Evolutionary conservation across 2,797 vertebrate species (phyloP).

Genomic region (Xiphorhynchus erythropygius): DNA sequence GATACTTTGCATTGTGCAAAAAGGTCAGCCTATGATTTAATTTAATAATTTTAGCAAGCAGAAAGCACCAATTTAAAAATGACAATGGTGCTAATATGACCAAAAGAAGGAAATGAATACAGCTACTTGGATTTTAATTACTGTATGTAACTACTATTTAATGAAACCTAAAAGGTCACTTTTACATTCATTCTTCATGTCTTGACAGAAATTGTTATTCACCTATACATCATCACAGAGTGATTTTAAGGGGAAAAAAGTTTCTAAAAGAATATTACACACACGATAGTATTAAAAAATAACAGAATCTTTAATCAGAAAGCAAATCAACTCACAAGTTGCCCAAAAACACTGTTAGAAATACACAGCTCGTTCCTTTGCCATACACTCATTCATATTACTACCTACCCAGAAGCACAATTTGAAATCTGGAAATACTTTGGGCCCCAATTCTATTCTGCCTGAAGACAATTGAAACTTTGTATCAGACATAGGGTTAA

Average conservation of each 20-base stretch:
- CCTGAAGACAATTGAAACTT: neutral
- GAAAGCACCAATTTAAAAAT: neutral
- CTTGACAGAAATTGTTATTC: neutral
- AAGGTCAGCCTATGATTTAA: neutral
- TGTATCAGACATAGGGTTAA: neutral
- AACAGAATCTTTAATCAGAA: neutral
- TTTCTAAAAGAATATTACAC: neutral
- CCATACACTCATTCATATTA: neutral
- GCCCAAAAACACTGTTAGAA: neutral
- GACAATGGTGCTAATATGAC: neutral
- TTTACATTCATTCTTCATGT: neutral
- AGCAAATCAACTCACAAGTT: neutral
- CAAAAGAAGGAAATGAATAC: neutral
- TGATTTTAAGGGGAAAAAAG: neutral
- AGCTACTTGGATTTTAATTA: neutral
- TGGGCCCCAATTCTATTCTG: neutral
- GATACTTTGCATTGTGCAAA: neutral
- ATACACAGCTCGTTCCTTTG: neutral
- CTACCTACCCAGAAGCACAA: neutral
- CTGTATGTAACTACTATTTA: neutral
- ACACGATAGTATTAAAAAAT: neutral
- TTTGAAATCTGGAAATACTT: neutral
- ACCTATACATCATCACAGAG: neutral
- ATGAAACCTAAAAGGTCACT: neutral
- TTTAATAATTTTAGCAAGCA: neutral